phyloP scores from a whole-genome alignment of 2,888 invertebrate species.

The Agrotis exclamationis region DNA sequence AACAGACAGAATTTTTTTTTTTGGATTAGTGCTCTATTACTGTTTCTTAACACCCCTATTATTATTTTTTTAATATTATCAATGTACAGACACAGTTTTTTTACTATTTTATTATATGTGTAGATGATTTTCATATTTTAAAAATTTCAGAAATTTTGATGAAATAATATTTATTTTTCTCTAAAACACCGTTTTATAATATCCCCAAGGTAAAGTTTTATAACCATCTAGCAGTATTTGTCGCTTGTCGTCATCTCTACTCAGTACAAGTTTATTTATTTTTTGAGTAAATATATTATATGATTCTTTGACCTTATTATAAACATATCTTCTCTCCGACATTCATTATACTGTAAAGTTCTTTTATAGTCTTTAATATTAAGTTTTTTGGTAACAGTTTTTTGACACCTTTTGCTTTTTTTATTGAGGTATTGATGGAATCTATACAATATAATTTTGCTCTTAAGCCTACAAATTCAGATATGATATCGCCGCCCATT shows the following conservation, averaged over 20 bases:
- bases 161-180: too few relatives aligned
- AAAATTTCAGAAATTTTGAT: too few relatives aligned
- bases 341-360: background rate
- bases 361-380: conserved; percentile 15
- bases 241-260: background rate
- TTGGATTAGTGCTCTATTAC: too few relatives aligned
- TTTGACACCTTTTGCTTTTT: too few relatives aligned
- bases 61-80: too few relatives aligned
- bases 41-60: too few relatives aligned
- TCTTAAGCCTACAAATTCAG: conserved; percentile 17
- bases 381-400: background rate
- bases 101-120: too few relatives aligned
- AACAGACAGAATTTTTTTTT: too few relatives aligned
- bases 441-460: conserved; percentile 11
- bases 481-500: conserved; percentile 1
- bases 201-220: conserved; percentile 2
- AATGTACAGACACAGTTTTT: too few relatives aligned
- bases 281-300: background rate
- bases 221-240: background rate
- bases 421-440: too few relatives aligned
- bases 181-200: background rate
- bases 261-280: background rate
- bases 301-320: background rate
- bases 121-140: too few relatives aligned
- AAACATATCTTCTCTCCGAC: conserved; percentile 4